phyloP scores from a whole-genome alignment of 2,797 vertebrate genomes.

The Gobionotothen gibberifrons region DNA sequence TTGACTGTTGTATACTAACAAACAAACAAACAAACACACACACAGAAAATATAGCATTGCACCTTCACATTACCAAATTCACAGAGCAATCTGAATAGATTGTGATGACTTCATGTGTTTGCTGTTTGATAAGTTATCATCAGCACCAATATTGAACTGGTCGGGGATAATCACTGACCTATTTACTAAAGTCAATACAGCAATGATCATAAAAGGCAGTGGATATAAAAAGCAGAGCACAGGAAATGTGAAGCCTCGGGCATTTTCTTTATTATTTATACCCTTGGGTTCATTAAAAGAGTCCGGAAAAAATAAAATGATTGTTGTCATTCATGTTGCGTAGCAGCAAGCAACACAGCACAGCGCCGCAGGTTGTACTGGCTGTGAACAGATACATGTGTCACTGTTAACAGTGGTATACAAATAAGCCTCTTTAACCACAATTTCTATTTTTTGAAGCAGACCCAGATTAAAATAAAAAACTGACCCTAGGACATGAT shows the following conservation, averaged over 20 bases:
- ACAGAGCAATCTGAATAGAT: constrained; percentile 48
- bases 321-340: constrained; percentile 70
- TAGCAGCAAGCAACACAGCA: constrained; percentile 62
- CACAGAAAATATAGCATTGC: constrained; percentile 32
- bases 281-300: constrained; percentile 60
- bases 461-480: constrained; percentile 62
- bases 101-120: constrained; percentile 79
- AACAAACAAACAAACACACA: background rate
- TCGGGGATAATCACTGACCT: constrained; percentile 73
- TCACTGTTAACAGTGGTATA: constrained; percentile 61
- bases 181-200: constrained; percentile 78
- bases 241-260: constrained; percentile 60
- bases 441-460: constrained; percentile 52
- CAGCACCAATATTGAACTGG: constrained; percentile 61
- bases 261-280: constrained; percentile 68
- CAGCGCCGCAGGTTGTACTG: constrained; percentile 53
- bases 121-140: constrained; percentile 79
- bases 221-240: constrained; percentile 56
- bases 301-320: constrained; percentile 57
- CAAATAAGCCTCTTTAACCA: constrained; percentile 59
- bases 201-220: constrained; percentile 60
- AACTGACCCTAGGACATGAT: constrained; percentile 59
- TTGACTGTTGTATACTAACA: background rate
- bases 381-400: constrained; percentile 43
- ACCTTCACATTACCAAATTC: constrained; percentile 41